Evolutionary conservation across 2,888 invertebrate genomes (phyloP).

Genomic region (Branchellion lobata): DNA sequence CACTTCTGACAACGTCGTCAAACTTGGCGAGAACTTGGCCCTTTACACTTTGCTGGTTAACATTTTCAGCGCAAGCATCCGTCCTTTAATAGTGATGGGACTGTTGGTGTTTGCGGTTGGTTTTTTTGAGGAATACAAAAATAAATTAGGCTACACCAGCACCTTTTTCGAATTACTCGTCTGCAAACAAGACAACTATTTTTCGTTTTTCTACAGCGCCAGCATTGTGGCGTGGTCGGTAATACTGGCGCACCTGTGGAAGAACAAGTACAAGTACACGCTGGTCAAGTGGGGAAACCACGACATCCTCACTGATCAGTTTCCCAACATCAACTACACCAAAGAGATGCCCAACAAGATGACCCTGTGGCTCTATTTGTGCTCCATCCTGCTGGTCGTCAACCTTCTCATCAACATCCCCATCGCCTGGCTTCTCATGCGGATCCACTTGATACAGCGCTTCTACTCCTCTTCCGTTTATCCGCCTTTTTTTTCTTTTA

Average conservation of each 20-base stretch:
- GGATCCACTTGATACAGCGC: background rate
- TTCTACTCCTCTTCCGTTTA: background rate
- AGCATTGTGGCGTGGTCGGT: background rate
- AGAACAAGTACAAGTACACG: background rate
- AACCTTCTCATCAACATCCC: background rate
- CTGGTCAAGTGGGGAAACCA: background rate
- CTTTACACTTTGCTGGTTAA: background rate
- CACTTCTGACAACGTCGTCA: background rate
- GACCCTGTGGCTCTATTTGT: background rate
- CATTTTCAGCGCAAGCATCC: background rate
- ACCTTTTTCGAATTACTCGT: background rate
- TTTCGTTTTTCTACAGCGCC: background rate
- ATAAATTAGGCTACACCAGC: too few species aligned
- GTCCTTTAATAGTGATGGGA: background rate
- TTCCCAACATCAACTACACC: background rate
- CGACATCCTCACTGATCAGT: background rate
- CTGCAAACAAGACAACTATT: background rate
- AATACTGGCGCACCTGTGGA: background rate
- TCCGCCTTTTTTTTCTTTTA: background rate
- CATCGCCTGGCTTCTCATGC: background rate
- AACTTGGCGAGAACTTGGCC: background rate
- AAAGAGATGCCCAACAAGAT: background rate
- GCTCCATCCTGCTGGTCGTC: background rate
- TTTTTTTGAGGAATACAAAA: background rate
- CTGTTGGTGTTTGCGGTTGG: background rate